A percentile compares a stretch with the other conserved stretches of the same genome.
Conservation (phyloP, 2,888 invertebrate genomes). For the Rhaphigaster nebulosa region DNA sequence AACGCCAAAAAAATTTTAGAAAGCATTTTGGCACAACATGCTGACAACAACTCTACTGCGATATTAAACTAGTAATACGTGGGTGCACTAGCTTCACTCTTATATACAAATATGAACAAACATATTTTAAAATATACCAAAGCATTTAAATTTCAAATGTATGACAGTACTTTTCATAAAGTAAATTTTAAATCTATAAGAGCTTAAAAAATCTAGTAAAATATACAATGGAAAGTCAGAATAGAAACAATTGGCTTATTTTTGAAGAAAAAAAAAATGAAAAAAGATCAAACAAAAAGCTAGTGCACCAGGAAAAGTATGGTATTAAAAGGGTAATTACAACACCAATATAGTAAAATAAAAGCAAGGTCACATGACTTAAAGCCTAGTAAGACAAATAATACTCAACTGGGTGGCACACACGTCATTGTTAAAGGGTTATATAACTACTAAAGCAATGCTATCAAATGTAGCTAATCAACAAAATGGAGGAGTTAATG, state of each 20-base stretch:
- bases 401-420: constrained; percentile 60
- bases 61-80: constrained; percentile 57
- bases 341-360: constrained; percentile 63
- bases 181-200: neutral
- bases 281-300: neutral
- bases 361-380: constrained; percentile 66
- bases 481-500: constrained; percentile 52
- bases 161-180: neutral
- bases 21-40: constrained; percentile 65
- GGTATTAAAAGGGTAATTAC: constrained; percentile 60
- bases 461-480: constrained; percentile 53
- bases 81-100: constrained; percentile 60
- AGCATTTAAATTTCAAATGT: neutral
- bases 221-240: neutral
- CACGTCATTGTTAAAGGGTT: constrained; percentile 61
- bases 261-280: constrained; percentile 7
- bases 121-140: constrained; percentile 27
- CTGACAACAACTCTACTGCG: constrained; percentile 65
- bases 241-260: neutral
- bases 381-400: constrained; percentile 63
- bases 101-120: constrained; percentile 17
- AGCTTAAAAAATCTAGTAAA: neutral
- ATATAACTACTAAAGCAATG: constrained; percentile 54
- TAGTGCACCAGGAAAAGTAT: constrained; percentile 62
- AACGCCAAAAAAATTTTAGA: constrained; percentile 49